phyloP scores from a whole-genome alignment of 2,888 invertebrate genomes.

The Drosophila kambysellisi region DNA sequence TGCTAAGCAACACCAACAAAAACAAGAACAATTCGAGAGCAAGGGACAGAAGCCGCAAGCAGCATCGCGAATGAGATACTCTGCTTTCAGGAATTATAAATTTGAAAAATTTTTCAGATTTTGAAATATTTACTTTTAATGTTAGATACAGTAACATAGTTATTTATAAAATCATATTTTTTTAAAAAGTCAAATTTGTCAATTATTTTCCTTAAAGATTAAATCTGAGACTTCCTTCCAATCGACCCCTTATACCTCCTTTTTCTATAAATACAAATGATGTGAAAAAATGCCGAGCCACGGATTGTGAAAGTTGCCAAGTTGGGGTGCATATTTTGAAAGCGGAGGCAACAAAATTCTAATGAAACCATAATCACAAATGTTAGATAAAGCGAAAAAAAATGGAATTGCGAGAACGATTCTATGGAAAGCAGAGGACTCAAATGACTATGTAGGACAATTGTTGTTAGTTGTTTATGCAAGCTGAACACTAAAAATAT shows the following conservation, averaged over 20 bases:
- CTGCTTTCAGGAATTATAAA: neutral
- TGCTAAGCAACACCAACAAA: conserved; percentile 52
- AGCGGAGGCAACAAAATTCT: conserved; percentile 11
- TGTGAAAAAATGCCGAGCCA: conserved; percentile 9
- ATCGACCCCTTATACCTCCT: neutral
- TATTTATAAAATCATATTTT: neutral
- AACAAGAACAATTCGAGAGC: conserved; percentile 22
- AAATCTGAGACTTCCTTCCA: neutral
- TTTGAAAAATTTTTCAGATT: neutral
- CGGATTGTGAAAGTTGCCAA: conserved; percentile 35
- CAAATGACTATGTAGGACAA: neutral
- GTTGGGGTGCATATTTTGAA: conserved; percentile 29
- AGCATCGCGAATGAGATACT: neutral
- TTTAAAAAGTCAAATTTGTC: neutral
- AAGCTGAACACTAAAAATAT: neutral
- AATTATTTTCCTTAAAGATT: neutral
- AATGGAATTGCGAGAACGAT: conserved; percentile 1
- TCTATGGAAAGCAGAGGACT: conserved; percentile 1
- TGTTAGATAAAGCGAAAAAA: conserved; percentile 10
- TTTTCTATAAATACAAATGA: neutral
- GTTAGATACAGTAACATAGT: no score
- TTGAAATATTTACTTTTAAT: neutral
- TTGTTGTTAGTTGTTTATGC: neutral
- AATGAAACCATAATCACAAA: conserved; percentile 53
- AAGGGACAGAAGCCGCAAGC: neutral